A percentile compares a stretch with the other conserved stretches of the same genome.
Conservation (phyloP, 2,797 vertebrate species). For the Phrynocephalus forsythii region DNA sequence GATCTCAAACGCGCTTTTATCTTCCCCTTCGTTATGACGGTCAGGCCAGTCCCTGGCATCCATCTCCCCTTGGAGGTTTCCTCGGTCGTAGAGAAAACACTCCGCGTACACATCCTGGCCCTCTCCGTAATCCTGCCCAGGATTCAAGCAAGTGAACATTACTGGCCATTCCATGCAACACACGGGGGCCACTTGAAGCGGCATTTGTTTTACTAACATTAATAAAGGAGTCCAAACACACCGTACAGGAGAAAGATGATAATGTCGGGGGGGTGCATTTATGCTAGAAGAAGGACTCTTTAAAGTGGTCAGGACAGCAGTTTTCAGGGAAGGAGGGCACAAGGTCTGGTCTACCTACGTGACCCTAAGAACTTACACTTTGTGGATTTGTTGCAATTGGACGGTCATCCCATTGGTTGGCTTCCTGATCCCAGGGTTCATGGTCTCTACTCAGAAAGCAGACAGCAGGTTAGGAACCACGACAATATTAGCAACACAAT, state of each 20-base stretch:
- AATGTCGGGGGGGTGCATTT: too few species aligned
- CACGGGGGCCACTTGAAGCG: too few species aligned
- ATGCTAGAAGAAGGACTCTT: background rate
- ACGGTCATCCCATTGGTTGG: slow-evolving; percentile 79
- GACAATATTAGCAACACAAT: background rate
- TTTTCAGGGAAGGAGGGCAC: too few species aligned
- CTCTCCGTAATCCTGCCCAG: slow-evolving; percentile 73
- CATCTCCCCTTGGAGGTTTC: slow-evolving; percentile 70
- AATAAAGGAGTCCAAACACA: background rate
- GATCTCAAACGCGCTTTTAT: slow-evolving; percentile 74
- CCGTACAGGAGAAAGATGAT: too few species aligned
- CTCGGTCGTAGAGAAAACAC: slow-evolving; percentile 75
- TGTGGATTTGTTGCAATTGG: slow-evolving; percentile 74
- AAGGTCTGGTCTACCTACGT: too few species aligned
- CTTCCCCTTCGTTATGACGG: slow-evolving; percentile 56
- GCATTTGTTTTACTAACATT: background rate
- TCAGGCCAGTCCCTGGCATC: slow-evolving; percentile 79
- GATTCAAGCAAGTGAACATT: slow-evolving; percentile 22
- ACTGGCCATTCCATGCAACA: background rate
- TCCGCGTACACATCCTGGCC: slow-evolving; percentile 72
- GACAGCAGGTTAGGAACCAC: slow-evolving; percentile 34
- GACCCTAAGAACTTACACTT: slow-evolving; percentile 71
- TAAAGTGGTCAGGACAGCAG: background rate
- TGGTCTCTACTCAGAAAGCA: slow-evolving; percentile 72
- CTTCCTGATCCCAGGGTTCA: slow-evolving; percentile 76